Conservation (phyloP, 2,888 invertebrate genomes). For the Sinopyrophorus schimmeli region DNA sequence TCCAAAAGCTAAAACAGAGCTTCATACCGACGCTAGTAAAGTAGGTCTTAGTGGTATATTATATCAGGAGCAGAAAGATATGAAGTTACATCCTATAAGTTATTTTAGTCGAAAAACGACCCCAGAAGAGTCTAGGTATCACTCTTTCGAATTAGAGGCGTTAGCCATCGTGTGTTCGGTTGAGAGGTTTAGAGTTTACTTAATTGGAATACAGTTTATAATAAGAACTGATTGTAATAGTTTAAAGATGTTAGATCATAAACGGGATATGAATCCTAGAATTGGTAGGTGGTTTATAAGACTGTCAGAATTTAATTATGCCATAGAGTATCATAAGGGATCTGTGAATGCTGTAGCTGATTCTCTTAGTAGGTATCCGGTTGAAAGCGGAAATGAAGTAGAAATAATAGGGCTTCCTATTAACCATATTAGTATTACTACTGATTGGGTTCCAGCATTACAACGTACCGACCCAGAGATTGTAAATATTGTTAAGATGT, state of each 20-base stretch:
- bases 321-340: slow-evolving; percentile 35
- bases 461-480: slow-evolving; percentile 15
- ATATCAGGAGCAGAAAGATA: slow-evolving; percentile 27
- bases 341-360: slow-evolving; percentile 28
- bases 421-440: slow-evolving; percentile 13
- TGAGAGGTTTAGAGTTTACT: slow-evolving; percentile 29
- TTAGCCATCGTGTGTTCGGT: slow-evolving; percentile 19
- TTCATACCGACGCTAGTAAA: slow-evolving; percentile 37
- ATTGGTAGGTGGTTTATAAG: no score
- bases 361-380: slow-evolving; percentile 32
- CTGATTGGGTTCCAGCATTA: slow-evolving; percentile 13
- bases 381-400: slow-evolving; percentile 24
- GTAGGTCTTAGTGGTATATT: slow-evolving; percentile 36
- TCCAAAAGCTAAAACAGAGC: slow-evolving; percentile 30
- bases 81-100: slow-evolving; percentile 6
- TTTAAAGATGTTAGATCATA: no score
- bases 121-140: slow-evolving; percentile 3
- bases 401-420: slow-evolving; percentile 24
- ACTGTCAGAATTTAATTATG: no score
- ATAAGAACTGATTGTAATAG: no score
- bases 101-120: slow-evolving; percentile 19
- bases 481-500: slow-evolving; percentile 2
- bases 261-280: no score
- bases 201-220: slow-evolving; percentile 30
- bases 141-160: slow-evolving; percentile 14